Evolutionary conservation across 2,888 invertebrate species (phyloP).

Genomic region (Sympetrum striolatum): DNA sequence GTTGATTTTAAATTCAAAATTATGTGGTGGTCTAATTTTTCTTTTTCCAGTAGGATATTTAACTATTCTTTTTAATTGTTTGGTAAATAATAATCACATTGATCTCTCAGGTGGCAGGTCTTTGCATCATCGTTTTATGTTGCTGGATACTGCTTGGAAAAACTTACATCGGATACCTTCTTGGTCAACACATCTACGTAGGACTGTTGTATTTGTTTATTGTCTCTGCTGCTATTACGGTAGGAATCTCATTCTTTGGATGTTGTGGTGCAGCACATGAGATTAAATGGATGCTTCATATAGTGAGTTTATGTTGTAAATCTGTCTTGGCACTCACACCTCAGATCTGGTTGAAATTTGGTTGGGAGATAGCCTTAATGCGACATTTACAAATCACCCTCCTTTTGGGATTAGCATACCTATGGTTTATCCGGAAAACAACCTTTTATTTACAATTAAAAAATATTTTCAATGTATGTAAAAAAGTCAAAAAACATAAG

Average conservation of each 20-base stretch:
- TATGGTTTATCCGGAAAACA: no score
- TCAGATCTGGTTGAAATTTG: background rate
- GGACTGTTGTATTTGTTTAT: slow-evolving; percentile 59
- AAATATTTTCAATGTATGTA: no score
- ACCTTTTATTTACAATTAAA: no score
- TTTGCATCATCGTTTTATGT: slow-evolving; percentile 59
- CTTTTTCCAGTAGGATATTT: no score
- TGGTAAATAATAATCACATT: background rate
- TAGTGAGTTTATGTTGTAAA: slow-evolving; percentile 54
- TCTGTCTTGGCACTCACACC: background rate
- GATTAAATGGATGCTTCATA: slow-evolving; percentile 59
- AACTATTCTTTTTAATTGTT: background rate
- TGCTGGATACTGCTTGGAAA: slow-evolving; percentile 60
- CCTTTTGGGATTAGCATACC: no score
- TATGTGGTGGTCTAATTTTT: no score
- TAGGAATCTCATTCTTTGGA: slow-evolving; percentile 61
- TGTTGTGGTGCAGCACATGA: slow-evolving; percentile 62
- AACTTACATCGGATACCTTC: slow-evolving; percentile 57
- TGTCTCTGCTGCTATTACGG: slow-evolving; percentile 57
- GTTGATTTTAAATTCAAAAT: no score
- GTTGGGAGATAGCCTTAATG: no score
- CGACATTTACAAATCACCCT: no score
- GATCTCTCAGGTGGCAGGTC: slow-evolving; percentile 48
- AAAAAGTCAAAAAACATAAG: no score
- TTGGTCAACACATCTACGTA: slow-evolving; percentile 58